These are phyloP conservation scores for Calephelis nemesis DNA, from an alignment of 1,140 invertebrate species.

Conservation along the genomic window DNA sequence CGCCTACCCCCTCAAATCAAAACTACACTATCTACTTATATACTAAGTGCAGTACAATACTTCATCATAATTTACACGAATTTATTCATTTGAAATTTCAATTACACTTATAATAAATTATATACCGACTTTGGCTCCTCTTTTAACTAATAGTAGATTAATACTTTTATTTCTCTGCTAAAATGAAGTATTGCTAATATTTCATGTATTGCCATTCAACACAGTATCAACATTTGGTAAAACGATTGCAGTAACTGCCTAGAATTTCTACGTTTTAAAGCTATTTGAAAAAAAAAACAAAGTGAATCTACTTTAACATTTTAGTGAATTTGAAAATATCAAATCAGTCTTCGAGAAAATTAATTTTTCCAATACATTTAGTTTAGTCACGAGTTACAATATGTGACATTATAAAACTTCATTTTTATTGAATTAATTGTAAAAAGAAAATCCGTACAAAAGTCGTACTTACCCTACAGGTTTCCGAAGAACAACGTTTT, in stretches of 20 bases:
- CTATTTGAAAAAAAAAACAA: neutral
- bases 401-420: neutral
- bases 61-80: constrained; percentile 38
- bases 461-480: no score
- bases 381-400: neutral
- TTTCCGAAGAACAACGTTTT: no score
- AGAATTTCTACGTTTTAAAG: no score
- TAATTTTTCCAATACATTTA: constrained; percentile 15
- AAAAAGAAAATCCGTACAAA: no score
- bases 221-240: no score
- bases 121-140: neutral
- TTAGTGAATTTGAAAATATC: constrained; percentile 16
- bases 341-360: constrained; percentile 23
- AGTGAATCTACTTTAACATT: constrained; percentile 6
- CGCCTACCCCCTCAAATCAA: constrained; percentile 43
- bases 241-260: no score
- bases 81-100: constrained; percentile 12
- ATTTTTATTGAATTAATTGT: neutral
- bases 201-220: no score
- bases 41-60: constrained; percentile 68
- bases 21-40: constrained; percentile 63
- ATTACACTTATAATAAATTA: constrained; percentile 23
- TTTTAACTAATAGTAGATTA: constrained; percentile 17
- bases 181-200: neutral
- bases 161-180: constrained; percentile 21